phyloP scores from a whole-genome alignment of 2,888 invertebrate genomes.

The Caenorhabditis doughertyi region DNA sequence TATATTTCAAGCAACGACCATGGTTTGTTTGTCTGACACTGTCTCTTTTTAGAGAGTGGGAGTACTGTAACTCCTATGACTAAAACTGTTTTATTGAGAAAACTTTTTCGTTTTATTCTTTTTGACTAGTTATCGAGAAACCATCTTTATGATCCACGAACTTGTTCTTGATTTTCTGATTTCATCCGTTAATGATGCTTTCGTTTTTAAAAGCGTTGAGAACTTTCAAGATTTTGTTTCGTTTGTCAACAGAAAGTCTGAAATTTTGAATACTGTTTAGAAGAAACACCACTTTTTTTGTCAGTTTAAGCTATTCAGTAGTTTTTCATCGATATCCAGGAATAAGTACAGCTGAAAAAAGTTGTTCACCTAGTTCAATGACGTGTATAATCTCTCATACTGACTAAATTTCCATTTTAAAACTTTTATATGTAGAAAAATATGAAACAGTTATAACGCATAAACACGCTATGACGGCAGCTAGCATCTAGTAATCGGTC shows the following conservation, averaged over 20 bases:
- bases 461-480: conserved; percentile 45
- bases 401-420: not conserved
- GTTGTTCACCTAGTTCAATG: not conserved
- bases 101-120: not conserved
- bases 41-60: not conserved
- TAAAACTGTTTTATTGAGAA: not conserved
- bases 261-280: no score
- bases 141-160: not conserved
- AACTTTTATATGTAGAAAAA: conserved; percentile 21
- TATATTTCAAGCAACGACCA: conserved; percentile 46
- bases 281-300: no score
- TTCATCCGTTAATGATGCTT: no score
- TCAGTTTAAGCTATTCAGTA: no score
- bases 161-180: no score
- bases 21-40: conserved; percentile 51
- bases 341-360: no score
- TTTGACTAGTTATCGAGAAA: not conserved
- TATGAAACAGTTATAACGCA: conserved; percentile 45
- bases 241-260: no score
- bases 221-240: no score
- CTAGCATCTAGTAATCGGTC: conserved; percentile 64
- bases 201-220: no score
- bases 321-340: no score
- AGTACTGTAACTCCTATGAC: conserved; percentile 31
- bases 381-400: conserved; percentile 15